Conservation (phyloP, 2,113 vertebrate genomes). For the Austrofundulus limnaeus region DNA sequence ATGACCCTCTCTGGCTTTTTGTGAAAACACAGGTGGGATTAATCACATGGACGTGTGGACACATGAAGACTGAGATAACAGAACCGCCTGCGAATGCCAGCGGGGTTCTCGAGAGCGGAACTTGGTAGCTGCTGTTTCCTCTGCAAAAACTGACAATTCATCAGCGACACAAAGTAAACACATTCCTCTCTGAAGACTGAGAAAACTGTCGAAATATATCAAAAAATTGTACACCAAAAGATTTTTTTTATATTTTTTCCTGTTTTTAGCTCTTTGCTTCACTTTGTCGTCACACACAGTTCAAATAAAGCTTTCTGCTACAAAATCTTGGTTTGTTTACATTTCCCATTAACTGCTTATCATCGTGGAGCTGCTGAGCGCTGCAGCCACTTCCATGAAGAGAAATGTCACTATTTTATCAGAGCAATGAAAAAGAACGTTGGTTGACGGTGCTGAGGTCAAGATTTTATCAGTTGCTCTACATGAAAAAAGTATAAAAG, state of each 20-base stretch:
- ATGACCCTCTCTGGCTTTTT: constrained; percentile 57
- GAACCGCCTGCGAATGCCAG: constrained; percentile 30
- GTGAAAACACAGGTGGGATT: constrained; percentile 29
- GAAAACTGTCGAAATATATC: no score
- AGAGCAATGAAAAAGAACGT: constrained; percentile 1
- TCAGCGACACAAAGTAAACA: constrained; percentile 33
- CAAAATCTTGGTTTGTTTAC: constrained; percentile 23
- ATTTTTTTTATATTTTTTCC: no score
- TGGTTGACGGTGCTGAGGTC: constrained; percentile 19
- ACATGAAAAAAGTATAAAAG: constrained; percentile 17
- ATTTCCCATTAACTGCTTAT: constrained; percentile 54
- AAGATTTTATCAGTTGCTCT: constrained; percentile 51
- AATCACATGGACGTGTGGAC: constrained; percentile 7
- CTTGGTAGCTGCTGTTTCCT: constrained; percentile 37
- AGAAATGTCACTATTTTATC: constrained; percentile 25
- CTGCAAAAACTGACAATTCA: constrained; percentile 28
- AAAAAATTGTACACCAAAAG: no score
- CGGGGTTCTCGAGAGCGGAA: constrained; percentile 44
- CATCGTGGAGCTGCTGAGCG: constrained; percentile 34
- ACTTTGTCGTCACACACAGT: not conserved
- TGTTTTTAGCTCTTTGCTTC: constrained; percentile 16
- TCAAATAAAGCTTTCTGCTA: constrained; percentile 13
- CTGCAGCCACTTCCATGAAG: constrained; percentile 8
- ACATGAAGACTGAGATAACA: constrained; percentile 48
- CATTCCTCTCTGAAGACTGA: constrained; percentile 46